These are phyloP conservation scores for Drosophila hydei DNA, from an alignment of 1,140 invertebrate species.

Conservation along the genomic window DNA sequence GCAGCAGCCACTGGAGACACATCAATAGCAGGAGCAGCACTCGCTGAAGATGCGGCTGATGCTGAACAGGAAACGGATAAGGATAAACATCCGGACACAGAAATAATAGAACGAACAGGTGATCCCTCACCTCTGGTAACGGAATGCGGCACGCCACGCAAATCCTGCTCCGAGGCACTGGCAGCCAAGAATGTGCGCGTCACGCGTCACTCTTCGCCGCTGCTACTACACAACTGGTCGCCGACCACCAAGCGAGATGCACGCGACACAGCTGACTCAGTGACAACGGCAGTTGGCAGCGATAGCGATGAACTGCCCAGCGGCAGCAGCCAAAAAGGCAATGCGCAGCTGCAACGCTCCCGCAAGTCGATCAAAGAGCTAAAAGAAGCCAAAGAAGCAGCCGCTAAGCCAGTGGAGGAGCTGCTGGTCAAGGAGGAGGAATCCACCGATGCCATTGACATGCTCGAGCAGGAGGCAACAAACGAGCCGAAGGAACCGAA, in stretches of 20 bases:
- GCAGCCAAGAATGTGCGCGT: constrained; percentile 49
- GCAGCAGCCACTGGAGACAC: neutral
- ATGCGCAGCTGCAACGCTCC: constrained; percentile 56
- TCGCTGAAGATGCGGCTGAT: constrained; percentile 10
- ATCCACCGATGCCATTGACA: constrained; percentile 32
- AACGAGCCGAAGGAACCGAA: constrained; percentile 46
- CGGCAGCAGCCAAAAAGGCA: constrained; percentile 38
- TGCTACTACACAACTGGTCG: constrained; percentile 47
- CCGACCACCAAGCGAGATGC: constrained; percentile 45
- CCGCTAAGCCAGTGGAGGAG: constrained; percentile 43
- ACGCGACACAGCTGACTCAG: neutral
- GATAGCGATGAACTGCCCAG: constrained; percentile 37
- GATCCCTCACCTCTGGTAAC: neutral
- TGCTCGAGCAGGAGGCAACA: constrained; percentile 31
- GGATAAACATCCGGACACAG: constrained; percentile 5
- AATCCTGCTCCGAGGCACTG: constrained; percentile 14
- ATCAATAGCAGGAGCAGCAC: constrained; percentile 1
- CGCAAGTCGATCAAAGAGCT: constrained; percentile 79
- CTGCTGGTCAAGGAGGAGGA: constrained; percentile 52
- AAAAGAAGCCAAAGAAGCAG: constrained; percentile 69
- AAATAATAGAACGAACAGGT: neutral
- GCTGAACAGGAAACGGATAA: constrained; percentile 18
- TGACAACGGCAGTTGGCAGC: constrained; percentile 16
- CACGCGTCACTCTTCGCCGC: constrained; percentile 72
- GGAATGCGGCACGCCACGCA: constrained; percentile 24